Evolutionary conservation across 1,140 invertebrate genomes (phyloP), one percentile per base, ranked within the genome.

Genomic region (Drosophila sturtevanti): DNA sequence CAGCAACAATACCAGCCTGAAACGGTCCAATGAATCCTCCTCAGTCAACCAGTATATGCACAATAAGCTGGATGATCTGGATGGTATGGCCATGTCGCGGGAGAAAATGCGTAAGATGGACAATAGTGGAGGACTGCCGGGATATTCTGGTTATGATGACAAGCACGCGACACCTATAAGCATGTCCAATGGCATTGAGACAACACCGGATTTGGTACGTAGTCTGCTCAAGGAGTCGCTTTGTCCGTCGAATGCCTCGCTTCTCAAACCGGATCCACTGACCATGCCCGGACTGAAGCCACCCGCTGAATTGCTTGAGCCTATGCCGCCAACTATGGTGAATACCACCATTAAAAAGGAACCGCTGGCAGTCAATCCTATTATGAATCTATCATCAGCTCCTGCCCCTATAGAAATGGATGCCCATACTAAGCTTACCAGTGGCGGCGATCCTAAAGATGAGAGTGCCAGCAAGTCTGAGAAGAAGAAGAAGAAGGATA

Each of bases 401-500:
- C 9, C 64, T 24, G 31, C 64, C 7, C 38, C 63, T 11, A 62
- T 80, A 70, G 79, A 79, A 7, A 9, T 89, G 18, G 82, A 81
- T 51, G 27, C 68, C 1, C 22, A 61, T n/a, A 86, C 79, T 11
- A 89, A 87, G 24, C 63, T 80, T 24, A 58, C 56, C 7, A 37
- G 18, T 6, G 80, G 71, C 7, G 66, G 38, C 21, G 67, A 55
- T 21, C 58, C 72, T 38, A 86, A 93, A 72, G 94, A 95, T 11
- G 82, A 87, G 34, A 24, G 66, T 9, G 61, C 41, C 41, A 65
- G 63, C 48, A 87, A 87, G 63, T 72, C 79, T 0, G 84, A 87
- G 81, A 94, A 94, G 82, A 95, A 95, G 76, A 94, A 94, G 75
- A 94, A 94, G 67, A 94, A 95, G 73, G 94, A 95, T 37, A 94